Percentiles rank a stretch among this genome's conserved stretches.
phyloP scores from a whole-genome alignment of 1,140 invertebrate species.

The Zeugodacus cucurbitae region DNA sequence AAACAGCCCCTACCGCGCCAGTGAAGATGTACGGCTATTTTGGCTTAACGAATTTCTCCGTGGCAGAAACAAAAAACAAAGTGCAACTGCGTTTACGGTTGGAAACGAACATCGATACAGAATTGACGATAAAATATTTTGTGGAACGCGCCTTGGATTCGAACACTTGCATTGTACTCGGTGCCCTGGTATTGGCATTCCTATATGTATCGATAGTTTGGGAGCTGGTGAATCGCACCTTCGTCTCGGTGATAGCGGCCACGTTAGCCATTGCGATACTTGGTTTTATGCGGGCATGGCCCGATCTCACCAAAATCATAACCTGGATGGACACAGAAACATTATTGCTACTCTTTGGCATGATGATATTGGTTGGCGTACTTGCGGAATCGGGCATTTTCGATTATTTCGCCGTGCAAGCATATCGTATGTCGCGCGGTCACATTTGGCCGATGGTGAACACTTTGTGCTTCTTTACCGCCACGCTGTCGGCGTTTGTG shows the following conservation, averaged over 20 bases:
- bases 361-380: slow-evolving; percentile 89
- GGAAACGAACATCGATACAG: slow-evolving; percentile 15
- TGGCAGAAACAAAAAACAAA: neutral
- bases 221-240: slow-evolving; percentile 74
- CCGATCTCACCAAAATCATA: slow-evolving; percentile 76
- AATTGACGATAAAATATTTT: slow-evolving; percentile 29
- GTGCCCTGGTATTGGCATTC: slow-evolving; percentile 74
- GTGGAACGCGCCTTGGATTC: slow-evolving; percentile 17
- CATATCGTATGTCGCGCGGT: slow-evolving; percentile 81
- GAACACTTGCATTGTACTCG: slow-evolving; percentile 74
- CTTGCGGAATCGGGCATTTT: slow-evolving; percentile 87
- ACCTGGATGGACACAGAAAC: slow-evolving; percentile 89
- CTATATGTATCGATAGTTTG: slow-evolving; percentile 71
- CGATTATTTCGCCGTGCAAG: slow-evolving; percentile 81
- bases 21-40: neutral
- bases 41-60: neutral
- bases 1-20: neutral
- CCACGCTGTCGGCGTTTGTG: slow-evolving; percentile 80
- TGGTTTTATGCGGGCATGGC: slow-evolving; percentile 75
- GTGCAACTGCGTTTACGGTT: neutral
- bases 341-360: slow-evolving; percentile 82
- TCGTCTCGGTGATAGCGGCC: slow-evolving; percentile 82
- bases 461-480: slow-evolving; percentile 80
- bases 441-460: slow-evolving; percentile 83
- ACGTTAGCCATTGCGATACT: slow-evolving; percentile 77